These are phyloP conservation scores for Epirrita christyi DNA, from an alignment of 2,888 invertebrate genomes.

Conservation along the genomic window DNA sequence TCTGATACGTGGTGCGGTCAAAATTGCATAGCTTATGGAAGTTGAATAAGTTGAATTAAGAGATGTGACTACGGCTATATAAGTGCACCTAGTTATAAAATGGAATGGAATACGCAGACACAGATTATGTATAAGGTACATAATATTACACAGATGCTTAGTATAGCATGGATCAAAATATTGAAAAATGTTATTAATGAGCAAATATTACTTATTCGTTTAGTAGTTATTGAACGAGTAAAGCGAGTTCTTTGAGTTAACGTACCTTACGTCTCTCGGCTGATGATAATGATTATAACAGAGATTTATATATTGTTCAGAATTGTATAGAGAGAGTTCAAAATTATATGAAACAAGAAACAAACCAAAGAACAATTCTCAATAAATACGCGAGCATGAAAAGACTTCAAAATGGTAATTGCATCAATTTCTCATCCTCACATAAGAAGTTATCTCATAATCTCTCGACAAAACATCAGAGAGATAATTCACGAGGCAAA, in stretches of 20 bases:
- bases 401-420: not conserved
- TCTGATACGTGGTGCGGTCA: slow-evolving; percentile 41
- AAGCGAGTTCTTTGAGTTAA: too few species aligned
- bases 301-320: too few species aligned
- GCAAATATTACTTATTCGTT: too few species aligned
- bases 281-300: too few species aligned
- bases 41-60: slow-evolving; percentile 22
- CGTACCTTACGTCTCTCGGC: too few species aligned
- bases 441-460: not conserved
- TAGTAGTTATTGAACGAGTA: too few species aligned
- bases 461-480: not conserved
- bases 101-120: too few species aligned
- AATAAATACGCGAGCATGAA: not conserved
- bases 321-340: too few species aligned
- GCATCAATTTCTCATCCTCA: not conserved
- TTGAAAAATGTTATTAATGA: too few species aligned
- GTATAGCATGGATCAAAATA: too few species aligned
- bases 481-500: not conserved
- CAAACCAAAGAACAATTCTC: not conserved
- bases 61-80: slow-evolving; percentile 17
- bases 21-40: slow-evolving; percentile 32
- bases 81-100: not conserved
- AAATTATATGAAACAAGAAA: not conserved
- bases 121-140: too few species aligned
- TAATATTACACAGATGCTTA: too few species aligned